Conservation (phyloP, 1,140 invertebrate genomes). For the Myzus persicae region DNA sequence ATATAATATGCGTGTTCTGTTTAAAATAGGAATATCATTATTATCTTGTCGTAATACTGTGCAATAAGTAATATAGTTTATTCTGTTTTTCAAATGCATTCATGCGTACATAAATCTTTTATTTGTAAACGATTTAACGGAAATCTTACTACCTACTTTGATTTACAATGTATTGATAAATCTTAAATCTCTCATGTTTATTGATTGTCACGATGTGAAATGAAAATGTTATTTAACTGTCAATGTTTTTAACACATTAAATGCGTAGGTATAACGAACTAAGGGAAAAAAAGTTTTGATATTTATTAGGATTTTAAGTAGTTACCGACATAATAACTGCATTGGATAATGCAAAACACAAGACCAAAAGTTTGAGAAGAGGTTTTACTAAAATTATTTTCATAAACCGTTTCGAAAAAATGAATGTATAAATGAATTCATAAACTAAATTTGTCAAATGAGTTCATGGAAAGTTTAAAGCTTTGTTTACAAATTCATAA, state of each 20-base stretch:
- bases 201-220: neutral
- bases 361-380: neutral
- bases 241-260: neutral
- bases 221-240: neutral
- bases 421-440: constrained; percentile 2
- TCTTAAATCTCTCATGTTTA: neutral
- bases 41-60: neutral
- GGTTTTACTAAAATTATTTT: neutral
- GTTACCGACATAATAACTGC: neutral
- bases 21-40: no score
- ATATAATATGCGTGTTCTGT: neutral
- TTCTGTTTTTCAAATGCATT: neutral
- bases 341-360: neutral
- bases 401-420: neutral
- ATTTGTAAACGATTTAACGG: neutral
- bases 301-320: neutral
- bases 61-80: neutral
- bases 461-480: neutral
- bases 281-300: neutral
- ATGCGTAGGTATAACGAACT: neutral
- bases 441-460: neutral
- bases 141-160: neutral
- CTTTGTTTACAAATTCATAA: constrained; percentile 20
- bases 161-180: neutral
- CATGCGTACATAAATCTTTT: neutral